Evolutionary conservation across 2,113 vertebrate genomes (phyloP).

Genomic region (Chionomys nivalis): DNA sequence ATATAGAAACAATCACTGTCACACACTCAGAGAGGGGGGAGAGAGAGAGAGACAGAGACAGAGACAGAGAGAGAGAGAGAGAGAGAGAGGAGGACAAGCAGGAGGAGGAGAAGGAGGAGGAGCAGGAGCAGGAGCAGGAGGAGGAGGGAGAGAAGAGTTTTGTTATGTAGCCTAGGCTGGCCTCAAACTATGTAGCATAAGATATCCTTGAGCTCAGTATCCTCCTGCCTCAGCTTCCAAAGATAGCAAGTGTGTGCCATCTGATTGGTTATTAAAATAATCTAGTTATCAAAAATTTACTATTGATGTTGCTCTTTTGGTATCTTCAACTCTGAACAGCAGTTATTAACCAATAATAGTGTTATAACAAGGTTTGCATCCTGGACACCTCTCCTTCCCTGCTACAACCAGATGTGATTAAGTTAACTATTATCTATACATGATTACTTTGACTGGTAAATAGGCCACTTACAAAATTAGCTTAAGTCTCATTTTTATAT

Average conservation of each 20-base stretch:
- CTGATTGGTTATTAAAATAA: neutral
- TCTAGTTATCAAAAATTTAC: neutral
- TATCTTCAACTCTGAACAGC: neutral
- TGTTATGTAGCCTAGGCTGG: neutral
- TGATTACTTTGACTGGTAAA: neutral
- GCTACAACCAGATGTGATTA: neutral
- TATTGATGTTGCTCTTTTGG: neutral
- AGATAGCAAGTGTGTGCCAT: neutral
- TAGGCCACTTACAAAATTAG: neutral
- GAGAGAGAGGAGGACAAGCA: too few relatives aligned
- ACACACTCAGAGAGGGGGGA: too few relatives aligned
- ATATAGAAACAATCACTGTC: neutral
- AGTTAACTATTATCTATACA: neutral
- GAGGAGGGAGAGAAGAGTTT: too few relatives aligned
- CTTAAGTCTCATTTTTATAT: neutral
- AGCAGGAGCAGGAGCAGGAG: rapidly evolving
- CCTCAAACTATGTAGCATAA: neutral
- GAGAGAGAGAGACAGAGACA: too few relatives aligned
- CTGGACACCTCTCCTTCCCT: conserved; percentile 18
- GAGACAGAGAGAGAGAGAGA: neutral
- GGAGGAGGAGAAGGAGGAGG: too few relatives aligned
- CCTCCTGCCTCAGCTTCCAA: neutral
- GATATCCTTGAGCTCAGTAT: neutral
- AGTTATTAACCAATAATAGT: neutral
- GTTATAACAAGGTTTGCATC: neutral